Evolutionary conservation across 1,140 invertebrate genomes (phyloP), one percentile per base, ranked within the genome.

Genomic region (Rhynchophorus ferrugineus): DNA sequence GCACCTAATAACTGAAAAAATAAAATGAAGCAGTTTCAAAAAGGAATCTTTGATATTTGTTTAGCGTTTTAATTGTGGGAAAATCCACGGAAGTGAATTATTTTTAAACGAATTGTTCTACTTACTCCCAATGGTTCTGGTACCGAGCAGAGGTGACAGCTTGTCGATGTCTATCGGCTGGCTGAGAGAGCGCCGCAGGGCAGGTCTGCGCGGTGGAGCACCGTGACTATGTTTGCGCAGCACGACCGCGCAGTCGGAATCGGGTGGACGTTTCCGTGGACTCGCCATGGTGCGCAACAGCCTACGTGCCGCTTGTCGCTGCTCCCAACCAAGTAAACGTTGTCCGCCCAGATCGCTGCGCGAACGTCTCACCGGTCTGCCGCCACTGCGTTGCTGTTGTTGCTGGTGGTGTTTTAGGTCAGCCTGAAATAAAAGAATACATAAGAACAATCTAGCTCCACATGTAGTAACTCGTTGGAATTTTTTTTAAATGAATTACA

Each of bases 151-250:
- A 9, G 77, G 76, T 39, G 77, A 79, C 38, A 80, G 67, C 66
- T 78, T 78, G 67, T 85, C 82, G 52, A 86, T 75, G 58, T 83
- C 83, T 54, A 83, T 73, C 42, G 83, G 83, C 61, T 86, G 83
- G 63, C 83, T 85, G 14, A 84, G 71, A 3, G 83, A 86, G 21
- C 84, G 70, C 49, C 80, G 73, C 47, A 85, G 69, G 61, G 79
- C 74, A 33, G 79, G 64, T 34, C 64, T 50, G 8, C 62, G 43
- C 6, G 62, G 58, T 35, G 24, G 54, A n/a, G 43, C 52, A 7
- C 53, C 47, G 8, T 37, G 49, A 2, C 35, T 36, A 3, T 52
- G 47, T 41, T 41, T 43, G n/a, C 65, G 61, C 33, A 66, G 35
- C 21, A 62, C 59, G 21, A 68, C 65, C 14, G 39, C 55, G 1